Base-by-base conservation (phyloP, 2,113 vertebrate genomes). In the Jacana jacana region DNA sequence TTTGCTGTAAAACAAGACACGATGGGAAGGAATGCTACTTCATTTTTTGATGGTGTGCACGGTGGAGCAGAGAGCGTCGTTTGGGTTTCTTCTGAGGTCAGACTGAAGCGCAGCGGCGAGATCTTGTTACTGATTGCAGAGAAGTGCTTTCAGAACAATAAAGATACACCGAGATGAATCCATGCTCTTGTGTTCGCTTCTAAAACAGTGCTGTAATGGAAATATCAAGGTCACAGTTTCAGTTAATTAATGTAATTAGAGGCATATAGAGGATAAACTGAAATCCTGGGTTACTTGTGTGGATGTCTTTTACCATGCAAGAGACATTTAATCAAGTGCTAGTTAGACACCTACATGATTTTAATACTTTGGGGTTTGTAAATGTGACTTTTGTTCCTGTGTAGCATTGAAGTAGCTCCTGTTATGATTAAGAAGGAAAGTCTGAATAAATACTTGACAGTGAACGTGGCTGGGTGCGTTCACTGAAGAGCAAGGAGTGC, bases 161-260 rank as follows among this genome's bases (percentile, higher is more conserved):
- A 71, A 89, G 63, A 77, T 72, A 81, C 31, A 90, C 75, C 78
- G 16, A 10, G 44, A 75, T 90, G 85, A 90, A 91, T 91, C 61
- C 17, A 35, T 69, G 70, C 92, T 88, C 81, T 94, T 87, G 92
- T 96, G 57, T 70, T 91, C 61, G 20, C 86, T 86, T 91, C 57
- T 60, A 79, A 88, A 95, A 64, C 75, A 81, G 71, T 72, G 17
- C 61, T 61, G 37, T 76, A 77, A 93, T 91, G 65, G 89, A 92
- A 96, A 73, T 70, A 75, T 33, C 55, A 72, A 84, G 90, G 90
- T 89, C 93, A 79, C 33, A 30, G 80, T 91, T 94, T 73, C n/a
- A 91, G 68, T 79, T 76, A 94, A 91, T 97, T 93, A 90, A 78
- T 93, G 72, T 76, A 90, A 92, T 93, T 92, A 93, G 82, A 78